Conservation (phyloP, 1,140 invertebrate species). For the Lasioglossum baleicum region DNA sequence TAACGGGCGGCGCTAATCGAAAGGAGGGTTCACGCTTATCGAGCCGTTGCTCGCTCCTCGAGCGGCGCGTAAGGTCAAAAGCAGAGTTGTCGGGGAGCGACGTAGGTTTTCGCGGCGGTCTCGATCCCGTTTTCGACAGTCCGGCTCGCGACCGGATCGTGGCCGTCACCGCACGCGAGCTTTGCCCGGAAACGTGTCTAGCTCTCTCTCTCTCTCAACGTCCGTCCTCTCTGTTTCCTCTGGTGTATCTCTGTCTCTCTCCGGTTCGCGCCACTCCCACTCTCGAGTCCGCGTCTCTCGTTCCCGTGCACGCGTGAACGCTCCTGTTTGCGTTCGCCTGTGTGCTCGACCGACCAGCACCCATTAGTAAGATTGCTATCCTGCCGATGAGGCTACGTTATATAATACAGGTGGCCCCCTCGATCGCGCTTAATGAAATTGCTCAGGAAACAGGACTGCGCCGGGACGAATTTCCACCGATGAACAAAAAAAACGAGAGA, state of each 20-base stretch:
- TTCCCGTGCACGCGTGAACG: constrained; percentile 35
- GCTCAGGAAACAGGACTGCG: constrained; percentile 62
- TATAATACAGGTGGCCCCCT: constrained; percentile 65
- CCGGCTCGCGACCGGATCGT: constrained; percentile 39
- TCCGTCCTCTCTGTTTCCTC: too few species aligned
- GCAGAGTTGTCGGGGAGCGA: constrained; percentile 20
- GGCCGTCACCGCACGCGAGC: background rate
- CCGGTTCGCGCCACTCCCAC: background rate
- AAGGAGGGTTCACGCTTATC: background rate
- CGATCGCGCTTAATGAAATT: constrained; percentile 70
- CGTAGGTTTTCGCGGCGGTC: background rate
- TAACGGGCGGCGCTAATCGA: constrained; percentile 52
- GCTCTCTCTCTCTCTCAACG: background rate
- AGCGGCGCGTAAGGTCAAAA: constrained; percentile 41
- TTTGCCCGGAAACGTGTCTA: constrained; percentile 40
- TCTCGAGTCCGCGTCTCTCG: background rate
- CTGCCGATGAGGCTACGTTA: constrained; percentile 62
- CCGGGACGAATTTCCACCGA: constrained; percentile 54
- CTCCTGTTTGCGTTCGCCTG: constrained; percentile 1
- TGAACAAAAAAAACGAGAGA: constrained; percentile 8
- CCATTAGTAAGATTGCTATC: constrained; percentile 72
- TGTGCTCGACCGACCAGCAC: constrained; percentile 38
- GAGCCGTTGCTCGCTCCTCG: background rate
- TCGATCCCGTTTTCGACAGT: constrained; percentile 44
- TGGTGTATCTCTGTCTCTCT: too few species aligned